Evolutionary conservation across 2,113 vertebrate genomes (phyloP).

Genomic region (Larimichthys polyactis): DNA sequence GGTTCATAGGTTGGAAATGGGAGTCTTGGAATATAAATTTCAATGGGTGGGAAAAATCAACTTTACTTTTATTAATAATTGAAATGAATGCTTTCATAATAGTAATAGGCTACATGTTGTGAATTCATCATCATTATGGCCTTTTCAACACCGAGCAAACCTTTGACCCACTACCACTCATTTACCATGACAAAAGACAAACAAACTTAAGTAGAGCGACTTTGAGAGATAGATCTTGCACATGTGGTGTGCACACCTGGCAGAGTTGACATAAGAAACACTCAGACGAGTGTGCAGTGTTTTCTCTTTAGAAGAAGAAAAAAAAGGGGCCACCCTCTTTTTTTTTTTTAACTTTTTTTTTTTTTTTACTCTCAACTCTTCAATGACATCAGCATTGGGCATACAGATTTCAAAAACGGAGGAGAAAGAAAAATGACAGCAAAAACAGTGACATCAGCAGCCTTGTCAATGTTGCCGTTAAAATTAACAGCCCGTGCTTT

Average conservation of each 20-base stretch:
- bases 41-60: conserved; percentile 1
- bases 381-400: conserved; percentile 74
- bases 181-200: conserved; percentile 79
- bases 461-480: conserved; percentile 72
- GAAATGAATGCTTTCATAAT: conserved; percentile 54
- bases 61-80: conserved; percentile 58
- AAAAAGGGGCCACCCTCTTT: conserved; percentile 23
- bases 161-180: conserved; percentile 76
- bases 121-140: conserved; percentile 74
- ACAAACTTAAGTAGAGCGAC: conserved; percentile 75
- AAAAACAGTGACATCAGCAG: conserved; percentile 77
- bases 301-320: conserved; percentile 58
- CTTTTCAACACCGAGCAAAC: conserved; percentile 72
- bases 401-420: conserved; percentile 55
- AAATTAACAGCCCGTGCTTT: conserved; percentile 73
- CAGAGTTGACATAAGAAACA: conserved; percentile 70
- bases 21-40: conserved; percentile 34
- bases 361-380: conserved; percentile 42
- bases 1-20: conserved; percentile 24
- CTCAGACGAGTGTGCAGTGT: conserved; percentile 57
- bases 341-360: conserved; percentile 22
- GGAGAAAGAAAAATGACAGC: conserved; percentile 68
- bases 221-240: conserved; percentile 73
- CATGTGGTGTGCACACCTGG: conserved; percentile 79
- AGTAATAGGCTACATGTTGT: conserved; percentile 53